Base-by-base conservation (phyloP, 2,797 vertebrate genomes). In the Oryzias dopingdopingensis region DNA sequence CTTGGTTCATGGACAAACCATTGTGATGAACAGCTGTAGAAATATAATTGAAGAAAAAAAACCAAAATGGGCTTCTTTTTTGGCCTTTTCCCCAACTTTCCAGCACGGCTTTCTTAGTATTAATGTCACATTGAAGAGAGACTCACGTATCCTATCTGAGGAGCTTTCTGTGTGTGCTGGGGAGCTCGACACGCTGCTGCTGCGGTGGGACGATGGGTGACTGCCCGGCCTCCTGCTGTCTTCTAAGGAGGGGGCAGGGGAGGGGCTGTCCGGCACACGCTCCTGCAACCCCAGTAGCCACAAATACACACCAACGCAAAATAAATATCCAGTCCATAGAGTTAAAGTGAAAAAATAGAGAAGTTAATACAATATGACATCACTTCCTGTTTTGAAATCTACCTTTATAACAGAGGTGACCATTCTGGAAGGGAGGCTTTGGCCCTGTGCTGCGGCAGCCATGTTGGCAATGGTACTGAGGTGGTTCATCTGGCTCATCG, bases 401-500 rank as follows among this genome's bases (percentile, higher is more conserved):
- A 99, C 97, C 96, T 99, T 99, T 90, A 99, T 99, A 80, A 99
- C 97, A 86, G 97, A 99, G 29, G 97, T 99, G 90, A 98, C 96
- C 87, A 95, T 96, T 89, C 97, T 94, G 82, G 94, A 96, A 62
- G 95, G 96, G 82, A 95, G 92, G 57, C 93, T 96, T 90, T 99
- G 96, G 85, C 96, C 94, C 93, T 98, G 96, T 72, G 96, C 96
- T 69, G 96, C 97, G 4, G 97, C 97, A 0, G 97, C 97, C 97
- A 99, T 99, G 83, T 97, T 99, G 65, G 96, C 97, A 22, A 99
- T 99, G 86, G 97, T 99, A 87, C 93, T 99, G 86, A 99, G 96
- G 86, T 99, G 97, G 90, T 99, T 99, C 97, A 99, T 99, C 91
- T 99, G 97, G 91, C 96, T 99, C 97, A 99, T 99, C 2, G 97